Evolutionary conservation across 1,140 invertebrate genomes (phyloP).

Genomic region (Zaprionus lachaisei): DNA sequence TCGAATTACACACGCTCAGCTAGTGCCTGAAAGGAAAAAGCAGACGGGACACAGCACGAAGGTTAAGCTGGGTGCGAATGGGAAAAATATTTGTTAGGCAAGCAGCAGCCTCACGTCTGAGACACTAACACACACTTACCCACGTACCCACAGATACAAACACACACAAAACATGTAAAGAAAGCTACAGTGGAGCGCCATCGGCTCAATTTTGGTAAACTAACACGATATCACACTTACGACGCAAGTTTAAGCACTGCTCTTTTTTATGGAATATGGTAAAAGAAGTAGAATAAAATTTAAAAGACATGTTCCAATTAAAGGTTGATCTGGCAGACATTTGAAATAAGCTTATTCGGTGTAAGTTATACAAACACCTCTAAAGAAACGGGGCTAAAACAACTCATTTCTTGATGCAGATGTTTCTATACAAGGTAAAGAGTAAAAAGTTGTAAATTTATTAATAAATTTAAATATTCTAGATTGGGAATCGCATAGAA

Average conservation of each 20-base stretch:
- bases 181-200: conserved; percentile 4
- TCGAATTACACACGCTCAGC: conserved; percentile 71
- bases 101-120: conserved; percentile 45
- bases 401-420: not conserved
- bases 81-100: conserved; percentile 50
- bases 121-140: not conserved
- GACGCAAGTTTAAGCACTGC: conserved; percentile 21
- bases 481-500: conserved; percentile 3
- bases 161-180: not conserved
- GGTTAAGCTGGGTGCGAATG: conserved; percentile 37
- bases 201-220: conserved; percentile 56
- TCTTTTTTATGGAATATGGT: not conserved
- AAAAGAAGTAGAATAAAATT: not conserved
- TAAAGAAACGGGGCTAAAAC: too few species aligned
- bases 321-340: not conserved
- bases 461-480: not conserved
- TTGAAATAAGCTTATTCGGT: too few species aligned
- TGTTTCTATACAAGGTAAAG: too few species aligned
- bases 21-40: conserved; percentile 20
- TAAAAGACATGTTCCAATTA: not conserved
- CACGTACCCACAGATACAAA: not conserved
- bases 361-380: too few species aligned
- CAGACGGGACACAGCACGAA: not conserved
- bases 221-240: conserved; percentile 3
- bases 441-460: too few species aligned